Evolutionary conservation across 2,113 vertebrate genomes (phyloP).

Genomic region (Plotosus lineatus): DNA sequence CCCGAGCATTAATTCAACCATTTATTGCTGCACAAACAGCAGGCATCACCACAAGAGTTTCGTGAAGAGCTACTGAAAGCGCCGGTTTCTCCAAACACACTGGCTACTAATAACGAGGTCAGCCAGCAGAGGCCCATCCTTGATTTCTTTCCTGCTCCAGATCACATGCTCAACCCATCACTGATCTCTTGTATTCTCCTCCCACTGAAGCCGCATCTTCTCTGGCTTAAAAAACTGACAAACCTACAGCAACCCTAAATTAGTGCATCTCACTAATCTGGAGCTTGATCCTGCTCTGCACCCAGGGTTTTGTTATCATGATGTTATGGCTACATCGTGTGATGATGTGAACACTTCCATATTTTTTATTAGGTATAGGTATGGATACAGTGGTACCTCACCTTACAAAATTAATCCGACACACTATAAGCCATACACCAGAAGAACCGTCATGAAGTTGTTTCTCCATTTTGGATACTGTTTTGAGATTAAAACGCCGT

Average conservation of each 20-base stretch:
- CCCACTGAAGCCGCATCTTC: slow-evolving; percentile 63
- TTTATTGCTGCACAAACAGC: slow-evolving; percentile 57
- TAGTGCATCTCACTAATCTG: slow-evolving; percentile 26
- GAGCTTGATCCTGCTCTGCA: slow-evolving; percentile 36
- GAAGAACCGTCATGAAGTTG: too few relatives aligned
- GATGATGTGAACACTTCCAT: rapidly evolving
- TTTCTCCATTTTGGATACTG: too few relatives aligned
- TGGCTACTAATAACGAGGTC: slow-evolving; percentile 51
- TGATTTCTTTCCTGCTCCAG: slow-evolving; percentile 58
- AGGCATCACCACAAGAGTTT: slow-evolving; percentile 29
- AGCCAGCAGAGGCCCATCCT: slow-evolving; percentile 52
- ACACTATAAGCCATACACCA: too few relatives aligned
- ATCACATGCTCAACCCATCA: slow-evolving; percentile 60
- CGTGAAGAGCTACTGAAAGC: slow-evolving; percentile 33
- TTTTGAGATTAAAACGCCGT: too few relatives aligned
- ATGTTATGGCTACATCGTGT: not conserved
- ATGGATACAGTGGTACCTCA: too few relatives aligned
- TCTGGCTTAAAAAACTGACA: slow-evolving; percentile 61
- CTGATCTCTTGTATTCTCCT: slow-evolving; percentile 67
- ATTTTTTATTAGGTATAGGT: too few relatives aligned
- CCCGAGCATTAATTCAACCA: too few relatives aligned
- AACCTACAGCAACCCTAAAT: slow-evolving; percentile 50
- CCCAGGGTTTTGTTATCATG: not conserved
- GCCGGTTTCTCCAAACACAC: slow-evolving; percentile 55
- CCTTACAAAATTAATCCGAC: too few relatives aligned